Percentiles rank a stretch among this genome's conserved stretches.
These are phyloP conservation scores for Leptosomus discolor DNA, from an alignment of 2,113 vertebrate species.

Conservation along the genomic window DNA sequence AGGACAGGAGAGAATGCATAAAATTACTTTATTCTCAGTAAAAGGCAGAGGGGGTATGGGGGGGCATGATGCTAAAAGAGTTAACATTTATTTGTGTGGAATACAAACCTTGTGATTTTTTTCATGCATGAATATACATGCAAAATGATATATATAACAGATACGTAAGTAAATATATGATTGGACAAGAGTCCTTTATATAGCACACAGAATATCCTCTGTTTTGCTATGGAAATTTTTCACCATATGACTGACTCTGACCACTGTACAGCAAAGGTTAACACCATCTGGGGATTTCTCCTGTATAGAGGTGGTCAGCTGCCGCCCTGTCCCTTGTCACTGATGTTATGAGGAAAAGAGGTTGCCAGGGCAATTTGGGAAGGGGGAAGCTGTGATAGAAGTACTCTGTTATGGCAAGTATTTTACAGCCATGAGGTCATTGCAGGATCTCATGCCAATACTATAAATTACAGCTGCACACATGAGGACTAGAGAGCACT, in stretches of 20 bases:
- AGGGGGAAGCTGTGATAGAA: neutral
- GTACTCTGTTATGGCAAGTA: neutral
- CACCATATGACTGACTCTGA: neutral
- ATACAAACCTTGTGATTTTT: neutral
- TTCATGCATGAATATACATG: neutral
- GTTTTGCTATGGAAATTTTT: neutral
- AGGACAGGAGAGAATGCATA: constrained; percentile 61
- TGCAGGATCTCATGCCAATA: neutral
- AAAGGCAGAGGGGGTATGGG: neutral
- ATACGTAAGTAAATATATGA: neutral
- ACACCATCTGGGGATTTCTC: neutral
- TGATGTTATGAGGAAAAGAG: neutral
- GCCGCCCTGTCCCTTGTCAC: neutral
- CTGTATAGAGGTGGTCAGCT: neutral
- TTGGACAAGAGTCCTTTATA: neutral
- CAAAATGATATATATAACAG: neutral
- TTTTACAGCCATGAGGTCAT: constrained; percentile 7
- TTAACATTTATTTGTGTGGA: neutral
- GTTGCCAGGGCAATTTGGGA: neutral
- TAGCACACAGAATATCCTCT: neutral
- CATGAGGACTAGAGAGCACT: too few species aligned
- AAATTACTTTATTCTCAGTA: constrained; percentile 42
- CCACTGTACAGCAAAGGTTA: neutral
- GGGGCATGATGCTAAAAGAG: neutral
- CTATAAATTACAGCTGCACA: neutral